A percentile compares a stretch with the other conserved stretches of the same genome.
Evolutionary conservation across 2,113 vertebrate species (phyloP).

Genomic region (Ceyx margarethae): DNA sequence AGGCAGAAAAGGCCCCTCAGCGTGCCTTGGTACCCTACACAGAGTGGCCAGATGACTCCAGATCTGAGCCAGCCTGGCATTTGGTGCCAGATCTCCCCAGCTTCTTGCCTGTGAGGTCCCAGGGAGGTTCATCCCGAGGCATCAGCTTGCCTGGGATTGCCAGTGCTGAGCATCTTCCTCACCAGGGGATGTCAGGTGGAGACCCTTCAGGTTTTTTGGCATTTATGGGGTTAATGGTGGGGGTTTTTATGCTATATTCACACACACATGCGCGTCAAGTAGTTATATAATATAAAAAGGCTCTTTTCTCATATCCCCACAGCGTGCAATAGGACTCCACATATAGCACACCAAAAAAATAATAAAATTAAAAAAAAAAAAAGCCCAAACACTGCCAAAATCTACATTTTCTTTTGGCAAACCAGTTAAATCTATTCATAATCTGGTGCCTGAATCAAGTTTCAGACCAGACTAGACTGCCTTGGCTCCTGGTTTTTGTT

Average conservation of each 20-base stretch:
- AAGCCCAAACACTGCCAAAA: slow-evolving; percentile 83
- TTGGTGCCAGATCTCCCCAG: neutral
- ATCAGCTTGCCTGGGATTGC: neutral
- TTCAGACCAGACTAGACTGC: slow-evolving; percentile 83
- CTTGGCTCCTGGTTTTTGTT: slow-evolving; percentile 82
- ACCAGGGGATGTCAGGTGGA: neutral
- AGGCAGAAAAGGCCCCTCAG: neutral
- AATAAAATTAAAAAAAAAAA: slow-evolving; percentile 72
- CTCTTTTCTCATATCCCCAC: slow-evolving; percentile 81
- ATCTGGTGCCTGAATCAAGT: slow-evolving; percentile 84
- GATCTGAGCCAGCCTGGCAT: neutral
- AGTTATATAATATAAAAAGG: slow-evolving; percentile 87
- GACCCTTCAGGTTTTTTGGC: neutral
- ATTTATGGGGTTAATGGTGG: slow-evolving; percentile 78
- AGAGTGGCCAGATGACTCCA: neutral
- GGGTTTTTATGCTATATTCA: slow-evolving; percentile 57
- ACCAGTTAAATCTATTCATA: slow-evolving; percentile 83
- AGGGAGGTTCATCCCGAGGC: neutral
- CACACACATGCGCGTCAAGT: slow-evolving; percentile 62
- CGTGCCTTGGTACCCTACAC: neutral
- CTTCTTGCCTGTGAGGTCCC: neutral
- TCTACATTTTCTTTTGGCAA: slow-evolving; percentile 91
- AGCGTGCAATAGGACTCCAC: slow-evolving; percentile 73
- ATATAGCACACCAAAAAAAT: slow-evolving; percentile 70
- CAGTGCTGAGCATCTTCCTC: neutral